Percentiles rank a stretch among this genome's conserved stretches.
Evolutionary conservation across 2,797 vertebrate genomes (phyloP).

Genomic region (Fratercula arctica): DNA sequence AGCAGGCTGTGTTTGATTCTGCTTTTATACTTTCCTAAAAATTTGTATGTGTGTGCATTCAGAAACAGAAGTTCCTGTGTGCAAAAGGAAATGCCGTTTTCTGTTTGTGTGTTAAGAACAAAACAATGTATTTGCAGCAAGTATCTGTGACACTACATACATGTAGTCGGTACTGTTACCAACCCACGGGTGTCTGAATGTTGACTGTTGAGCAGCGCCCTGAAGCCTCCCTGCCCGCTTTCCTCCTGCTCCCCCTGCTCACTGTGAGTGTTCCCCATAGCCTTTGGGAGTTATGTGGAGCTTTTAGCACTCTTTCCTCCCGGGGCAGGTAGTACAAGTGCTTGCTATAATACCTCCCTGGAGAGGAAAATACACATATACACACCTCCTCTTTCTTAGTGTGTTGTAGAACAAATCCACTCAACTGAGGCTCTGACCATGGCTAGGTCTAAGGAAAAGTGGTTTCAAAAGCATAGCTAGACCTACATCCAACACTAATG

Average conservation of each 20-base stretch:
- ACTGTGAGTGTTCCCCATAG: neutral
- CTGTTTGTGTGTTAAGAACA: neutral
- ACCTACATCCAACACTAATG: neutral
- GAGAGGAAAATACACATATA: neutral
- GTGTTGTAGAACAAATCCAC: neutral
- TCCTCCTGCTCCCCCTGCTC: neutral
- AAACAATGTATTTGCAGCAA: neutral
- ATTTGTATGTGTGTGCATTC: fast-evolving
- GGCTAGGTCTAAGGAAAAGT: neutral
- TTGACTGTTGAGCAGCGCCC: neutral
- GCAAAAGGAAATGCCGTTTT: neutral
- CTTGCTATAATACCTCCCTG: neutral
- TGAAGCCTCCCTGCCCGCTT: neutral
- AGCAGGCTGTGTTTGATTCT: neutral
- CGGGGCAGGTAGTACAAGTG: fast-evolving
- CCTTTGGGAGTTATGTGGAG: neutral
- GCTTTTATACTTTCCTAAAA: neutral
- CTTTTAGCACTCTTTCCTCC: neutral
- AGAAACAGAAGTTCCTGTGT: neutral
- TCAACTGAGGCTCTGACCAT: neutral
- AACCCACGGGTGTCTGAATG: fast-evolving
- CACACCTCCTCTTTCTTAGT: neutral
- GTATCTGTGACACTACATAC: neutral
- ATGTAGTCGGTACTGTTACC: neutral
- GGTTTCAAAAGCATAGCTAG: neutral